Evolutionary conservation across 2,113 vertebrate genomes (phyloP).

Genomic region (Lophotis ruficrista): DNA sequence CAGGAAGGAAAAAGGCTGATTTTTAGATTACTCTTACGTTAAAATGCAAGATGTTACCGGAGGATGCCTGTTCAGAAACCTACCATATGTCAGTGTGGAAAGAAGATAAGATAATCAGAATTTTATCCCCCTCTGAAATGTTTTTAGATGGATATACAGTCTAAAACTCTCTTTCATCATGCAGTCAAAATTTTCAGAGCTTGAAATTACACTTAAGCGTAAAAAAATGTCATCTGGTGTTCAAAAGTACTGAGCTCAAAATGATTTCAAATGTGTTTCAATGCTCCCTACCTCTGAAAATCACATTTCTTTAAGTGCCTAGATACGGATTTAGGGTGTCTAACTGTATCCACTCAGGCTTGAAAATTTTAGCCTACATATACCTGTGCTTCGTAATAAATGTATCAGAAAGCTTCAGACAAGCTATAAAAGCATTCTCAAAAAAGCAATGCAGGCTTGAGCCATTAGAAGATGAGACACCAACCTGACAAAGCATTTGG

Average conservation of each 20-base stretch:
- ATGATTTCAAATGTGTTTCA: not conserved
- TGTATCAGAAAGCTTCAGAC: constrained; percentile 32
- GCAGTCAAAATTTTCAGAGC: constrained; percentile 19
- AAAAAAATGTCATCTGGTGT: not conserved
- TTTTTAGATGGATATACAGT: not conserved
- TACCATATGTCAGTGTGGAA: not conserved
- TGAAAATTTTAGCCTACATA: constrained; percentile 41
- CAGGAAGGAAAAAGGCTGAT: not conserved
- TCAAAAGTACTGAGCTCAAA: not conserved
- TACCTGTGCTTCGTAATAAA: constrained; percentile 47
- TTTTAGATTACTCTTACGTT: not conserved
- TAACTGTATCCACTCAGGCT: constrained; percentile 16
- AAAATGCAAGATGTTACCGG: not conserved
- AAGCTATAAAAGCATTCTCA: constrained; percentile 32
- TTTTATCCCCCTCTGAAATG: not conserved
- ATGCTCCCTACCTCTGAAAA: not conserved
- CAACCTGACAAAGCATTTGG: not conserved
- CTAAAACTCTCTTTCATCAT: not conserved
- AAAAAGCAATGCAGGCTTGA: not conserved
- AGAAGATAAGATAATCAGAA: not conserved
- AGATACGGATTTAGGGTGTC: constrained; percentile 14
- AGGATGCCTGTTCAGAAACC: not conserved
- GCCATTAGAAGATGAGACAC: not conserved
- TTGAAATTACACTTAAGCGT: constrained; percentile 31
- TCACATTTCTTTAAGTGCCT: constrained; percentile 24